A percentile compares a stretch with the other conserved stretches of the same genome.
phyloP scores from a whole-genome alignment of 1,140 invertebrate species.

The Centruroides vittatus region DNA sequence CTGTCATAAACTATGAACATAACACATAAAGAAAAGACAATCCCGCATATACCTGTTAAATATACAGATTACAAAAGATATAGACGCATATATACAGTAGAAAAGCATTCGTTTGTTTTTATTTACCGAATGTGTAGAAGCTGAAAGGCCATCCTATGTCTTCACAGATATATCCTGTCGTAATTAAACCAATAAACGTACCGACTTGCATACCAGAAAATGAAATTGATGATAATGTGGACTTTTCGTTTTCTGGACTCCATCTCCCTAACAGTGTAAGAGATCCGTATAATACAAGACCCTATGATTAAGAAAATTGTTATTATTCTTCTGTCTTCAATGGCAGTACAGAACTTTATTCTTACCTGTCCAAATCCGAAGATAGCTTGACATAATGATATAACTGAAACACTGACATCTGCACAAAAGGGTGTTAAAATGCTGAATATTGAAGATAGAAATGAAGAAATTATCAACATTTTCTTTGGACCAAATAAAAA shows the following conservation, averaged over 20 bases:
- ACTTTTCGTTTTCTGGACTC: background rate
- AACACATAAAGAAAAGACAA: too few species aligned
- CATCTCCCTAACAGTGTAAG: background rate
- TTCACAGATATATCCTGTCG: slow-evolving; percentile 8
- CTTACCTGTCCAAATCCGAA: slow-evolving; percentile 26
- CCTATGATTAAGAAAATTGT: background rate
- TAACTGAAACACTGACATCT: slow-evolving; percentile 23
- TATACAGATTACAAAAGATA: background rate
- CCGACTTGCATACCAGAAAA: slow-evolving; percentile 3
- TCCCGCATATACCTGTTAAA: too few species aligned
- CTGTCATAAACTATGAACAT: too few species aligned
- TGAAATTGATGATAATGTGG: background rate
- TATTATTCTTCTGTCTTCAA: too few species aligned
- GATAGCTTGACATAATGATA: slow-evolving; percentile 27
- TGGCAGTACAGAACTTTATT: too few species aligned
- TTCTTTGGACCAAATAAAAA: slow-evolving; percentile 65
- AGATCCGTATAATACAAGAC: background rate
- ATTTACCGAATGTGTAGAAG: slow-evolving; percentile 14
- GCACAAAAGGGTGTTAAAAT: slow-evolving; percentile 56
- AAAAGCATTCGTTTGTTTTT: too few species aligned
- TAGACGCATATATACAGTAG: too few species aligned
- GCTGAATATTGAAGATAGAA: slow-evolving; percentile 62
- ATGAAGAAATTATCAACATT: slow-evolving; percentile 65
- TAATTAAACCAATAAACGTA: slow-evolving; percentile 3
- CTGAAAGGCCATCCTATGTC: slow-evolving; percentile 14